These are phyloP conservation scores for Drymodes brunneopygia DNA, from an alignment of 2,113 vertebrate species.

Conservation along the genomic window DNA sequence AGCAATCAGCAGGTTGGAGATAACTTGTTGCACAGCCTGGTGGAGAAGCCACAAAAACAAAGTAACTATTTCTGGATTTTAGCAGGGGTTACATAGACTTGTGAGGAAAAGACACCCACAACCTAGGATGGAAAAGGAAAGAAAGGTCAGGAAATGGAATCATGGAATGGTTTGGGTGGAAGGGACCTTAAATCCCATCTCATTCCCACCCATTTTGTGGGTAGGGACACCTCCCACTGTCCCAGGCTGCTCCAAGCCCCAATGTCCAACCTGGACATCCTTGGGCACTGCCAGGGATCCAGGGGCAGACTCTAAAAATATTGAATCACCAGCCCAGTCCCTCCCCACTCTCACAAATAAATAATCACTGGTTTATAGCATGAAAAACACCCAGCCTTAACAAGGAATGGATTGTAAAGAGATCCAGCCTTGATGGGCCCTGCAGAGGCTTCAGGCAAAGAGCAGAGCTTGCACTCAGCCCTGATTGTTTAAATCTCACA, in stretches of 20 bases:
- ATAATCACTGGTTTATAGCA: fast-evolving
- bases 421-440: background rate
- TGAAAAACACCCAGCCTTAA: background rate
- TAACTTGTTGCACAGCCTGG: constrained; percentile 93
- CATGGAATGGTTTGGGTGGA: background rate
- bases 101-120: background rate
- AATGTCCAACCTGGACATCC: fast-evolving
- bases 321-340: background rate
- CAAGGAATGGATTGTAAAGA: fast-evolving
- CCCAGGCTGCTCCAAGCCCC: background rate
- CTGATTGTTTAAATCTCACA: fast-evolving
- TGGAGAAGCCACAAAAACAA: background rate
- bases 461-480: background rate
- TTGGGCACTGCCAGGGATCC: background rate
- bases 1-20: constrained; percentile 90
- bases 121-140: fast-evolving
- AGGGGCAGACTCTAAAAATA: background rate
- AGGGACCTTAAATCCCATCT: background rate
- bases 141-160: background rate
- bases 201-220: too few species aligned
- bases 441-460: background rate
- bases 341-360: background rate
- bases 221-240: background rate
- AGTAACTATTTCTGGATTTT: background rate
- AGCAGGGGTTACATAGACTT: background rate